Evolutionary conservation across 2,888 invertebrate species (phyloP), one percentile per base, ranked within the genome.

Genomic region (Dicycla oo): DNA sequence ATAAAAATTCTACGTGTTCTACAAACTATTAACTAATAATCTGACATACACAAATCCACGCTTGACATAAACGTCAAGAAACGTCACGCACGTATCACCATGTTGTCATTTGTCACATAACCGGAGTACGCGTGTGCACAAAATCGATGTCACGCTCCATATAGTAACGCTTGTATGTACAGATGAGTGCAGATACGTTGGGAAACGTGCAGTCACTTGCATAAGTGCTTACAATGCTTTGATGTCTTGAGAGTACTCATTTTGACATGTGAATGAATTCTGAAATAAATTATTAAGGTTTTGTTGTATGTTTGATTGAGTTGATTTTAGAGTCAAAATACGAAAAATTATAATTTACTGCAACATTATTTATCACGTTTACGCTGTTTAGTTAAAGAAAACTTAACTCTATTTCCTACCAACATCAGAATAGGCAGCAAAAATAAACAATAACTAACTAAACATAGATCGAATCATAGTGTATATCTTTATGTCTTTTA

Each of bases 101-200:
- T 84, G 77, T 76, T 73, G 69, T 71, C 63, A 70, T 74, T 83
- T 87, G 85, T 85, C 88, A 86, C 80, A 88, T 82, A 81, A 76
- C 73, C 78, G 68, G 65, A 71, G 75, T 69, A 76, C 80, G 75
- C 79, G 82, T 78, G 81, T 85, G 88, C 82, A 78, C 61, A 51
- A 78, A 77, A 92, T 92, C 88, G 91, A 93, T 93, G 91, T 89
- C 91, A 91, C 83, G 93, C 92, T 93, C 93, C 83, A 92, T 78
- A 89, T 80, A 90, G 89, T 90, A 87, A 88, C 83, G 77, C 81
- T 78, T 74, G 83, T 83, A 83, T 74, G 83, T 83, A 83, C 66
- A 71, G 68, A 80, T 69, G 77, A 83, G 83, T 76, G 74, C 86
- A 89, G 89, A 91, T 89, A 88, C 56, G 66, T 86, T 84, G 73